A percentile compares a stretch with the other conserved stretches of the same genome.
Conservation (phyloP, 2,113 vertebrate species). For the Maccullochella peelii region DNA sequence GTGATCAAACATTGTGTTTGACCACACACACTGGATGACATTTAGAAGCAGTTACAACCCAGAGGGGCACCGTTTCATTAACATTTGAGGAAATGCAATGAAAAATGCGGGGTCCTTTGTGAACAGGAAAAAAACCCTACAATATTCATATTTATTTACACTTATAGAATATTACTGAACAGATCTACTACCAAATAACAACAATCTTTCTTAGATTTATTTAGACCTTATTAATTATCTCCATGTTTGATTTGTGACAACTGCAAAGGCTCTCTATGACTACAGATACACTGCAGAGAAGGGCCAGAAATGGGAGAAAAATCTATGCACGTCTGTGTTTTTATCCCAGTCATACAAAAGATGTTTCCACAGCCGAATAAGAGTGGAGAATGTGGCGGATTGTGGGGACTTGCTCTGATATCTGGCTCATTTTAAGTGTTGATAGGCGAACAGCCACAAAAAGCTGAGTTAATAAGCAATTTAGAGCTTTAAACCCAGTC, state of each 20-base stretch:
- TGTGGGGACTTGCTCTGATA: constrained; percentile 46
- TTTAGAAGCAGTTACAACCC: no score
- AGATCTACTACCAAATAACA: neutral
- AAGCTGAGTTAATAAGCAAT: constrained; percentile 80
- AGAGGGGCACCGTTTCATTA: no score
- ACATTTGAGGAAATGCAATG: no score
- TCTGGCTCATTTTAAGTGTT: constrained; percentile 79
- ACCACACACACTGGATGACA: no score
- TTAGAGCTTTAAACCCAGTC: constrained; percentile 77
- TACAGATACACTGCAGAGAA: neutral
- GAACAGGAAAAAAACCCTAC: neutral
- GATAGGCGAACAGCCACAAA: constrained; percentile 75
- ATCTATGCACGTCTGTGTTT: constrained; percentile 20
- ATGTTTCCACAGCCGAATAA: constrained; percentile 39
- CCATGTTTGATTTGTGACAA: neutral
- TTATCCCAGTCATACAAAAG: constrained; percentile 20
- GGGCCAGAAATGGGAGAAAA: neutral
- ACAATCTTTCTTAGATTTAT: neutral
- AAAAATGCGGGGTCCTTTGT: neutral
- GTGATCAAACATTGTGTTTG: no score
- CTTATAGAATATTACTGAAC: neutral
- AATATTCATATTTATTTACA: neutral
- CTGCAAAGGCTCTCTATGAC: neutral
- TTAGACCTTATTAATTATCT: neutral
- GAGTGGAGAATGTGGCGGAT: constrained; percentile 5